Evolutionary conservation across 2,113 vertebrate genomes (phyloP).

Genomic region (Gobiocypris rarus): DNA sequence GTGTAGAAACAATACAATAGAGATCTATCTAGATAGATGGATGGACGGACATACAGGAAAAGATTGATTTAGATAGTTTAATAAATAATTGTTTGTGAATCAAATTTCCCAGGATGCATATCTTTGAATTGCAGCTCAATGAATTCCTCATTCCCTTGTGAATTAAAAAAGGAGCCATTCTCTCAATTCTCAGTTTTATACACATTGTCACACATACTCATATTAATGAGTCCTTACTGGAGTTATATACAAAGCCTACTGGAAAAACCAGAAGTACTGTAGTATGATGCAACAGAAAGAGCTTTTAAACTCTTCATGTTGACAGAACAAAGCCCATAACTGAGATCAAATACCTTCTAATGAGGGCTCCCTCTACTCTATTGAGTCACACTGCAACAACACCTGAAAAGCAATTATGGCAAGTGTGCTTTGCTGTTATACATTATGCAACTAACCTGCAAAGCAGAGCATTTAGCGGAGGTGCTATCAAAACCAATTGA

Average conservation of each 20-base stretch:
- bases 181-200: not conserved
- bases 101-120: not conserved
- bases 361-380: slow-evolving; percentile 52
- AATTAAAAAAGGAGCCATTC: not conserved
- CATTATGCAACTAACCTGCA: slow-evolving; percentile 39
- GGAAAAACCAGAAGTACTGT: not conserved
- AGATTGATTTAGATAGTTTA: no score
- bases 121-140: not conserved
- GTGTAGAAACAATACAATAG: no score
- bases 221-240: not conserved
- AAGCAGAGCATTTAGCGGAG: slow-evolving; percentile 5
- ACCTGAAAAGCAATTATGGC: slow-evolving; percentile 57
- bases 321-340: slow-evolving; percentile 43
- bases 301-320: slow-evolving; percentile 35
- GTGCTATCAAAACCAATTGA: not conserved
- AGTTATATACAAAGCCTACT: not conserved
- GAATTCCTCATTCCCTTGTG: not conserved
- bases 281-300: slow-evolving; percentile 22
- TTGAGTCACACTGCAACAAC: slow-evolving; percentile 51
- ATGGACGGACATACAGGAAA: no score
- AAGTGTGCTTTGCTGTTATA: slow-evolving; percentile 54
- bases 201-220: not conserved
- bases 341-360: slow-evolving; percentile 55
- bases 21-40: no score
- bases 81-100: no score